Evolutionary conservation across 2,888 invertebrate species (phyloP).

Genomic region (Alloscopus bannaensis): DNA sequence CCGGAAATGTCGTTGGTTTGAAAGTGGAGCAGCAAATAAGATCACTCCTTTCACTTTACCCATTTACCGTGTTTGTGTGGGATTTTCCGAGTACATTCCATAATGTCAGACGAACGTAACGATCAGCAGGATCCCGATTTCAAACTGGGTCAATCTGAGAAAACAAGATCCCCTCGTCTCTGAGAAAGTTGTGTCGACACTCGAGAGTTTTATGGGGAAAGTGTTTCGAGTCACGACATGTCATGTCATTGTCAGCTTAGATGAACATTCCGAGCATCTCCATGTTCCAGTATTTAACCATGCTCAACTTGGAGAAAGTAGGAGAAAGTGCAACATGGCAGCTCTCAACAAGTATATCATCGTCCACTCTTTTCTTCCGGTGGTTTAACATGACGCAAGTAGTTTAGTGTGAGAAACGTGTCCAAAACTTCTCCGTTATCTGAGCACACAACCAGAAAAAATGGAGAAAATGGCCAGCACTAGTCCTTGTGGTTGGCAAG

Average conservation of each 20-base stretch:
- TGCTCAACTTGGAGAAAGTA: background rate
- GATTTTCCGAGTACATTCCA: background rate
- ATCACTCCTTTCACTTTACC: conserved; percentile 16
- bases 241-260: no score
- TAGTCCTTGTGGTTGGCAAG: background rate
- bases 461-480: background rate
- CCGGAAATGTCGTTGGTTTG: conserved; percentile 27
- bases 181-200: background rate
- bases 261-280: no score
- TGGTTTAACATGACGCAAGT: background rate
- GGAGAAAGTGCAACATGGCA: background rate
- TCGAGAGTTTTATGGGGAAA: no score
- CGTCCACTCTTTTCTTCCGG: background rate
- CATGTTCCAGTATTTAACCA: no score
- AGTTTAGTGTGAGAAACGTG: background rate
- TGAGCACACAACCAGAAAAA: background rate
- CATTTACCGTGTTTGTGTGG: background rate
- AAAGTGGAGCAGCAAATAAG: background rate
- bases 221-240: no score
- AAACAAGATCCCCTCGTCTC: background rate
- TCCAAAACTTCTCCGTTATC: background rate
- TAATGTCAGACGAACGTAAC: background rate
- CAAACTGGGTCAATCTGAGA: background rate
- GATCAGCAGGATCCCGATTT: background rate
- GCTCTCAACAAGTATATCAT: background rate